These are phyloP conservation scores for Manacus vitellinus DNA, from an alignment of 2,113 vertebrate genomes.

Conservation along the genomic window DNA sequence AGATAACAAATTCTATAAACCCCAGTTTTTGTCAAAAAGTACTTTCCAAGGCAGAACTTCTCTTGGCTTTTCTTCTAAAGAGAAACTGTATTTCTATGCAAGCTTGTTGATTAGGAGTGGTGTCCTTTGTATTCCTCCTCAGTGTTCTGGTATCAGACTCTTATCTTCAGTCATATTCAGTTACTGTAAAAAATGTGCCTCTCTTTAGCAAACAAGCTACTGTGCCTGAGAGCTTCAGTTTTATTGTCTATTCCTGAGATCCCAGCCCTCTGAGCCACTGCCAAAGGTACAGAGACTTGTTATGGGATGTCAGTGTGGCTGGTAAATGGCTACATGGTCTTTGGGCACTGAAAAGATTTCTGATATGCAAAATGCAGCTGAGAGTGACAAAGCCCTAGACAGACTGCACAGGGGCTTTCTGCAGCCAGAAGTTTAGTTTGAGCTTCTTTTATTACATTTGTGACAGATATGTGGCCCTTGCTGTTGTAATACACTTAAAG, in stretches of 20 bases:
- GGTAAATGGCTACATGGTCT: neutral
- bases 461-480: neutral
- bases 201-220: neutral
- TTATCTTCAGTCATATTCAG: neutral
- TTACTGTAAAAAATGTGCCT: neutral
- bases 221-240: neutral
- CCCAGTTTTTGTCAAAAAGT: neutral
- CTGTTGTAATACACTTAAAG: neutral
- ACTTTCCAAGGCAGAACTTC: neutral
- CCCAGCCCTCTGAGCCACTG: neutral
- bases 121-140: neutral
- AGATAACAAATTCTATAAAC: neutral
- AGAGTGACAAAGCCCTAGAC: neutral
- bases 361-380: neutral
- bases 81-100: neutral
- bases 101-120: neutral
- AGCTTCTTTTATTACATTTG: neutral
- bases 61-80: neutral
- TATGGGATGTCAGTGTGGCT: neutral
- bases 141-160: neutral
- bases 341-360: neutral
- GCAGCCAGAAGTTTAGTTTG: neutral
- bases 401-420: neutral
- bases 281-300: neutral
- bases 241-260: neutral